Evolutionary conservation across 2,888 invertebrate genomes (phyloP).

Genomic region (Hypolimnas misippus): DNA sequence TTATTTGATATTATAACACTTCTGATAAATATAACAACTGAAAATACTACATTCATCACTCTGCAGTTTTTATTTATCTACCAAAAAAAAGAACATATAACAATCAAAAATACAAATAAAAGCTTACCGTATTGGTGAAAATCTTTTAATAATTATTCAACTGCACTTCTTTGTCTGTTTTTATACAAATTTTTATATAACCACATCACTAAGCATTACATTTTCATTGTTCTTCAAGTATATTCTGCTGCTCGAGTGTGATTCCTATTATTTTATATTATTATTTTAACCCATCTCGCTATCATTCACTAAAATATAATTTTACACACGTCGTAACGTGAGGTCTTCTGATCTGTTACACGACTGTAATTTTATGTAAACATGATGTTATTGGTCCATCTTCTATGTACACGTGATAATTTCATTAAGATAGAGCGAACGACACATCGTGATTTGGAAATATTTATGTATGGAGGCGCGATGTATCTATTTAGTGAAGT

Average conservation of each 20-base stretch:
- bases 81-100: no score
- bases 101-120: no score
- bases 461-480: slow-evolving; percentile 14
- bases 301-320: background rate
- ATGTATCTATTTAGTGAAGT: background rate
- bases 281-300: slow-evolving; percentile 21
- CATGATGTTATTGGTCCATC: slow-evolving; percentile 49
- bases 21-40: no score
- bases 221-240: background rate
- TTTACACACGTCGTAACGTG: background rate
- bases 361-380: slow-evolving; percentile 2
- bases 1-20: no score
- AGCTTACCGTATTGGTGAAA: background rate
- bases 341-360: background rate
- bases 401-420: slow-evolving; percentile 63
- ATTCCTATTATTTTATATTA: background rate
- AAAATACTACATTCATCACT: no score
- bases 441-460: slow-evolving; percentile 38
- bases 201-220: background rate
- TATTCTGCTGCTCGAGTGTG: background rate
- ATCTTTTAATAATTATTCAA: background rate
- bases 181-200: background rate
- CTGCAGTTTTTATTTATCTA: no score
- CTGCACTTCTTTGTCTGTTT: no score
- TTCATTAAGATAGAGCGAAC: slow-evolving; percentile 54